Base-by-base conservation (phyloP, 2,113 vertebrate species). In the Leptobrachium leishanense region DNA sequence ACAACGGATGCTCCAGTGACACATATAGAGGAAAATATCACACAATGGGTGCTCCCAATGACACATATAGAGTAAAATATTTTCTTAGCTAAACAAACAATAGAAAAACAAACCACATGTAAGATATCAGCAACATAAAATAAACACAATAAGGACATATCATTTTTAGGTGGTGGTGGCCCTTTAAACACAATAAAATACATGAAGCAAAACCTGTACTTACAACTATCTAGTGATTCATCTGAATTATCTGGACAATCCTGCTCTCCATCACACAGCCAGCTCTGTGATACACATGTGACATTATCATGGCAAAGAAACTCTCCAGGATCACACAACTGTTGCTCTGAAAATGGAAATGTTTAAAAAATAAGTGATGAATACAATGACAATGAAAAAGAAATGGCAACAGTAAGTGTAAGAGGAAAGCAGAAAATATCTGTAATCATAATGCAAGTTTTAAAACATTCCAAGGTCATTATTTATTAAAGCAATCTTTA, bases 181-280 rank as follows among this genome's bases (percentile, higher is more conserved):
- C 20, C 20, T 31, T 31, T 31, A 50, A 50, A 50, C 8, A 50
- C 46, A 50, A 8, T 50, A 50, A 4, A 50, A 50, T 50, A 50
- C 46, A 50, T 50, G 8, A 50, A 74, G 66, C 0, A 82, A 62
- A 83, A 63, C 69, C 82, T 74, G 82, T 91, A 98, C 95, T 98
- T 91, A 98, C 95, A 96, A 41, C 85, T 88, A 63, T 88, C 89
- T 88, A 91, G 86, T n/a, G 89, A 88, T 83, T 98, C 96, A 54
- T 98, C 97, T 0, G 96, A 98, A 84, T 88, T 92, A 68, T 97
- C 95, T 0, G 96, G 96, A 83, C 96, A 99, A 82, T 98, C 95
- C 0, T 95, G 91, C 86, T 98, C 96, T 66, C 95, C 96, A n/a
- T 98, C 96, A 83, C 96, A 98, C 76, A 98, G 93, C 96, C 97